phyloP scores from a whole-genome alignment of 2,797 vertebrate genomes.

The Denticeps clupeoides region DNA sequence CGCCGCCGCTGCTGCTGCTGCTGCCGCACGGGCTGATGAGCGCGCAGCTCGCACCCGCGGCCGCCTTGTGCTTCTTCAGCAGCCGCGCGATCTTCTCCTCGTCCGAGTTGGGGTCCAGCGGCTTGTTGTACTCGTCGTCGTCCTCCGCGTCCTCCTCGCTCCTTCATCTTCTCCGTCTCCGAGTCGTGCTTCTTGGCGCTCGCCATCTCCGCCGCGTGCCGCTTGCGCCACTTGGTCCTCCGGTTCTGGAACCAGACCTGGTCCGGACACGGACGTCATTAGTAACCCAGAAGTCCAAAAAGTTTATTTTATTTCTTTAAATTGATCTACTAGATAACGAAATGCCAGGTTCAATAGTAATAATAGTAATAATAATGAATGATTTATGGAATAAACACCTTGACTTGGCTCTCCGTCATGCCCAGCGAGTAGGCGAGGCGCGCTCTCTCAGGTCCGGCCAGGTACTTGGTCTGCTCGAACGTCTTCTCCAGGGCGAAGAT shows the following conservation, averaged over 20 bases:
- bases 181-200: constrained; percentile 95
- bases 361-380: too few relatives aligned
- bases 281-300: too few relatives aligned
- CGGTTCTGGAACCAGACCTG: constrained; percentile 99
- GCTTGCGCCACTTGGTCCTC: constrained; percentile 92
- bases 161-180: constrained; percentile 91
- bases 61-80: constrained; percentile 93
- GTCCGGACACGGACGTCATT: constrained; percentile 5
- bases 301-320: too few relatives aligned
- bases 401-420: constrained; percentile 97
- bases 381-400: constrained; percentile 58
- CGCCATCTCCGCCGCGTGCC: constrained; percentile 94
- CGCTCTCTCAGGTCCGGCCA: constrained; percentile 91
- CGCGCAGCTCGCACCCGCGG: constrained; percentile 71
- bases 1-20: too few relatives aligned
- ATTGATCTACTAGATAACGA: too few relatives aligned
- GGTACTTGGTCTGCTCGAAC: constrained; percentile 95
- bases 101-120: constrained; percentile 93
- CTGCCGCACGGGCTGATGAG: constrained; percentile 89
- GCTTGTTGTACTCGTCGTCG: constrained; percentile 95
- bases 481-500: constrained; percentile 97
- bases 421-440: constrained; percentile 90
- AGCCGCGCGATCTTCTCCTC: constrained; percentile 96
- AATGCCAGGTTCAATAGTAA: too few relatives aligned
- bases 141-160: constrained; percentile 95